phyloP scores from a whole-genome alignment of 2,888 invertebrate genomes.

The Hirtodrosophila alboralis region DNA sequence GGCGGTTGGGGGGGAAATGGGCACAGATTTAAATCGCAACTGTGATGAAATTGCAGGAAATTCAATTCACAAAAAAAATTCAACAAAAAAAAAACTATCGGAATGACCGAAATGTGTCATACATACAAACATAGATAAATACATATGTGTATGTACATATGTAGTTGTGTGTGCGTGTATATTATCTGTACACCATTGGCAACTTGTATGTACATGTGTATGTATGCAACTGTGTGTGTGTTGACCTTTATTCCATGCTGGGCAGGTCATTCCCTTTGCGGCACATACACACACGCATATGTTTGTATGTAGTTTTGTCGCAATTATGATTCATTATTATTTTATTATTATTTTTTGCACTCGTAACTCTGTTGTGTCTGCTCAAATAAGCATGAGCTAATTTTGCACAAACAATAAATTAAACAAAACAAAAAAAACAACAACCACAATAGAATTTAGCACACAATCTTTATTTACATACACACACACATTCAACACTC shows the following conservation, averaged over 20 bases:
- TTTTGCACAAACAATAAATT: slow-evolving; percentile 37
- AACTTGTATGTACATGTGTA: slow-evolving; percentile 15
- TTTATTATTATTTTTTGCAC: no score
- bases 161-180: slow-evolving; percentile 5
- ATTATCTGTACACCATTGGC: slow-evolving; percentile 23
- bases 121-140: slow-evolving; percentile 16
- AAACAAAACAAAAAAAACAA: slow-evolving; percentile 36
- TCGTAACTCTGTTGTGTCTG: slow-evolving; percentile 16
- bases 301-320: slow-evolving; percentile 14
- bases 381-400: slow-evolving; percentile 49
- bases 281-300: slow-evolving; percentile 17
- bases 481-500: slow-evolving; percentile 19
- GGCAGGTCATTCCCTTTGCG: slow-evolving; percentile 55
- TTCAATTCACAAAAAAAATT: slow-evolving; percentile 62
- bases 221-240: slow-evolving; percentile 35
- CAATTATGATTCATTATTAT: no score
- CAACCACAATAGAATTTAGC: slow-evolving; percentile 61
- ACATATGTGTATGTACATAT: slow-evolving; percentile 4
- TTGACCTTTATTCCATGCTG: slow-evolving; percentile 48
- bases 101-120: slow-evolving; percentile 46
- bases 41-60: slow-evolving; percentile 68
- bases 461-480: slow-evolving; percentile 58
- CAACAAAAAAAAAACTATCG: slow-evolving; percentile 35
- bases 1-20: background rate
- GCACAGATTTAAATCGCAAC: slow-evolving; percentile 39